Conservation (phyloP, 2,888 invertebrate genomes). For the Panzeria rudis region DNA sequence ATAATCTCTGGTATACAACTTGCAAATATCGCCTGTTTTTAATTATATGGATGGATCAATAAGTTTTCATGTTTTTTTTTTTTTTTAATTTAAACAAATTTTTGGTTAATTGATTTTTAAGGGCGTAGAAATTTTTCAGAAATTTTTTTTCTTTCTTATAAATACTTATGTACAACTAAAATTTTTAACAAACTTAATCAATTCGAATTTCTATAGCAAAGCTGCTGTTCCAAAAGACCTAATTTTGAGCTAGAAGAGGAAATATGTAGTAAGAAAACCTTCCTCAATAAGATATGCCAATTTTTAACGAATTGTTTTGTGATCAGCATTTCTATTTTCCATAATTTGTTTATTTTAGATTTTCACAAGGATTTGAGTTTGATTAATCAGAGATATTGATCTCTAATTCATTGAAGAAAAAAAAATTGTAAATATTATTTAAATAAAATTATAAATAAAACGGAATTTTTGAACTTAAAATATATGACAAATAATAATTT, state of each 20-base stretch:
- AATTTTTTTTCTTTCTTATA: slow-evolving; percentile 10
- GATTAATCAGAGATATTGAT: slow-evolving; percentile 38
- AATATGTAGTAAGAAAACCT: slow-evolving; percentile 9
- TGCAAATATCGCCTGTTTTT: slow-evolving; percentile 98
- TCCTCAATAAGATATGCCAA: slow-evolving; percentile 41
- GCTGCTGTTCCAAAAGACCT: slow-evolving; percentile 57
- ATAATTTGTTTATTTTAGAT: not conserved
- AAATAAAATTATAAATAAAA: slow-evolving; percentile 16
- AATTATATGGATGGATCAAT: slow-evolving; percentile 81
- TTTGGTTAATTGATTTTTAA: slow-evolving; percentile 64
- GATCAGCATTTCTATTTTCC: not conserved
- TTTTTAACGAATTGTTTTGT: slow-evolving; percentile 18
- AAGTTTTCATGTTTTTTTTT: slow-evolving; percentile 55
- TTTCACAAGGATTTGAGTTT: slow-evolving; percentile 33
- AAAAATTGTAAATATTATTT: not conserved
- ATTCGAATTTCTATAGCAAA: slow-evolving; percentile 38
- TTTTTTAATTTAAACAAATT: slow-evolving; percentile 63
- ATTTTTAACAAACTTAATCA: not conserved
- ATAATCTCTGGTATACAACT: slow-evolving; percentile 99
- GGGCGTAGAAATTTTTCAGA: slow-evolving; percentile 59
- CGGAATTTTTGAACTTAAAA: not conserved
- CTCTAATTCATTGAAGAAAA: slow-evolving; percentile 1
- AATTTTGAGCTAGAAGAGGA: slow-evolving; percentile 22
- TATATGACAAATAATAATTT: not conserved
- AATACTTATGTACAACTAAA: too few relatives aligned